phyloP scores from a whole-genome alignment of 2,113 vertebrate species.

The Nyctereutes procyonoides region DNA sequence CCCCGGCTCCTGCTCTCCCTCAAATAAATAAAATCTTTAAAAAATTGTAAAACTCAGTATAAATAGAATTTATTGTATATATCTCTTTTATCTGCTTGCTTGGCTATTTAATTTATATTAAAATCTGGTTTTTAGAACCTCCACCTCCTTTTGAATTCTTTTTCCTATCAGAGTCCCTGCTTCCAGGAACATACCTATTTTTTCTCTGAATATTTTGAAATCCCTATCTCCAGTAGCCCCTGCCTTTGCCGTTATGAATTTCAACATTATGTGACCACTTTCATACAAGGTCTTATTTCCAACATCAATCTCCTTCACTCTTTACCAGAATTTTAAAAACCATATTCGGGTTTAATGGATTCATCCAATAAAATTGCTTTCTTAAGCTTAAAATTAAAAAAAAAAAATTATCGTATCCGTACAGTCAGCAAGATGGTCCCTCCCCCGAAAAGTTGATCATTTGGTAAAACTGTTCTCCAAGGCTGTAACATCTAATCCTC shows the following conservation, averaged over 20 bases:
- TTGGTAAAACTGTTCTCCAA: conserved; percentile 51
- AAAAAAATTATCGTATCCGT: not conserved
- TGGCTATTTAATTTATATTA: not conserved
- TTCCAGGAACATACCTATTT: not conserved
- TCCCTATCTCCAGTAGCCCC: not conserved
- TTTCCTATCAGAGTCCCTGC: not conserved
- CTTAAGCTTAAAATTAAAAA: not conserved
- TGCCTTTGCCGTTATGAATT: not conserved
- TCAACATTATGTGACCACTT: not conserved
- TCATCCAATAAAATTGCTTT: not conserved
- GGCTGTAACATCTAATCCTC: not conserved
- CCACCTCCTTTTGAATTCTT: conserved; percentile 18
- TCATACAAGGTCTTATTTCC: not conserved
- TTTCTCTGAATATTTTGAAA: conserved; percentile 35
- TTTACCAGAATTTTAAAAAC: conserved; percentile 32
- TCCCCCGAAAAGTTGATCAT: not conserved
- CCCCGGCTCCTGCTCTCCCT: not conserved
- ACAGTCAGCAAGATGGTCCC: not conserved
- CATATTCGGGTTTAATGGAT: conserved; percentile 1
- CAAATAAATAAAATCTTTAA: not conserved
- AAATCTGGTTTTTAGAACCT: conserved; percentile 8
- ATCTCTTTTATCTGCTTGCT: not conserved
- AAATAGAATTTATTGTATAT: not conserved
- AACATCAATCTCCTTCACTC: not conserved
- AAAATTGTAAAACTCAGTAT: not conserved